Evolutionary conservation across 1,140 invertebrate genomes (phyloP), one percentile per base, ranked within the genome.

Genomic region (Antheraea mylitta): DNA sequence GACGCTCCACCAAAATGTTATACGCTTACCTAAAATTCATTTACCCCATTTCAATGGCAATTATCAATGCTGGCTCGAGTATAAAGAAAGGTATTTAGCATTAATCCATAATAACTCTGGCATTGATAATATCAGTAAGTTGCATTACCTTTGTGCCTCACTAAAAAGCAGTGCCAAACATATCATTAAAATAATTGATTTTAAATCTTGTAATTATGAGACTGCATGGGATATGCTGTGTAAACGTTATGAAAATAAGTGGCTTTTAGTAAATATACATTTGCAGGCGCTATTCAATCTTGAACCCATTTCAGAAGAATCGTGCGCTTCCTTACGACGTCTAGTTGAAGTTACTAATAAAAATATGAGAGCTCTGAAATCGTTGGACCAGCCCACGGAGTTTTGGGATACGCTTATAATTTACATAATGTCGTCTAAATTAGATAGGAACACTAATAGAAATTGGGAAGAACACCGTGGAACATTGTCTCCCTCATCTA

Each of bases 381-480:
- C 64, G 19, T 64, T 74, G 67, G 69, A 64, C 18, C 62, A 71
- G 60, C 67, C 53, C 7, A 64, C 61, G n/a, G 42, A 64, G 8
- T n/a, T 42, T 38, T 74, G 73, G 73, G 73, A 71, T 65, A 74
- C 69, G 7, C 64, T 74, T 61, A 64, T 74, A 4, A 68, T 74
- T 70, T 68, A 66, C 66, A 36, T 74, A 42, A 66, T 69, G 3
- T 59, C 62, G 58, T 37, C 58, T 18, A 74, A 74, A 61, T 66
- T 74, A 66, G 72, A 74, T 48, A 7, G 9, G 9, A 62, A 22
- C 58, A 73, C 68, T 6, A 38, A 18, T 58, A 64, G 67, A 48
- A 38, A 69, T 42, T 74, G 73, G 73, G 73, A 74, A 64, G 64
- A 71, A 48, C 59, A 70, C 53, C 18, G 61, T 16, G 70, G 38